phyloP scores from a whole-genome alignment of 2,113 vertebrate genomes.

The Aldabrachelys gigantea region DNA sequence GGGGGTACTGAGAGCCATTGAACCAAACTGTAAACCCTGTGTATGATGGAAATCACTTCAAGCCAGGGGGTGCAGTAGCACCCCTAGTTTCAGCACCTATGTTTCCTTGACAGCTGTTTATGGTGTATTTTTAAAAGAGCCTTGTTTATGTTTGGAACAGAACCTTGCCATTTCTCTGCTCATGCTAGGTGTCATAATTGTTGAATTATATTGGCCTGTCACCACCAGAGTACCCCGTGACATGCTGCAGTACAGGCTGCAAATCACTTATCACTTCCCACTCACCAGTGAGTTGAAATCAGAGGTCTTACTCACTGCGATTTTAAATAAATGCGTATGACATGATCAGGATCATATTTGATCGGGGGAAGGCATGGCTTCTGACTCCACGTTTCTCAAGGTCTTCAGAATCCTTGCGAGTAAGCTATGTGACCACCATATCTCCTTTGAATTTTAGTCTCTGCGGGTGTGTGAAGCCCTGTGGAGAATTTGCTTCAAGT shows the following conservation, averaged over 20 bases:
- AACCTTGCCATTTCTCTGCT: background rate
- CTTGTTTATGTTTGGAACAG: background rate
- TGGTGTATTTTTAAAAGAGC: background rate
- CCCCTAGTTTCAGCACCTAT: background rate
- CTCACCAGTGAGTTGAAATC: slow-evolving; percentile 27
- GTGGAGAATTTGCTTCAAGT: background rate
- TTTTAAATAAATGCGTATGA: slow-evolving; percentile 8
- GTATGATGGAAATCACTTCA: no score
- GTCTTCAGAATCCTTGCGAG: background rate
- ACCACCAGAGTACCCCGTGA: background rate
- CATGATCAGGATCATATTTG: background rate
- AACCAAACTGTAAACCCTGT: no score
- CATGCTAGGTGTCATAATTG: background rate
- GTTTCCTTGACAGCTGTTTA: fast-evolving
- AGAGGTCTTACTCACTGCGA: background rate
- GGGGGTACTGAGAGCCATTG: no score
- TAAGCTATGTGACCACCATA: background rate
- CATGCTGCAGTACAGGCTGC: background rate
- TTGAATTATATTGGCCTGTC: background rate
- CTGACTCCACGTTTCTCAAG: background rate
- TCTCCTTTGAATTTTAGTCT: background rate
- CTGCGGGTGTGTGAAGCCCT: background rate
- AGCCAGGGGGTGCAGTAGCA: no score
- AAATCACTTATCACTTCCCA: background rate
- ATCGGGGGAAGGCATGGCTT: background rate